phyloP scores from a whole-genome alignment of 2,113 vertebrate genomes.

The Clarias macrocephalus region DNA sequence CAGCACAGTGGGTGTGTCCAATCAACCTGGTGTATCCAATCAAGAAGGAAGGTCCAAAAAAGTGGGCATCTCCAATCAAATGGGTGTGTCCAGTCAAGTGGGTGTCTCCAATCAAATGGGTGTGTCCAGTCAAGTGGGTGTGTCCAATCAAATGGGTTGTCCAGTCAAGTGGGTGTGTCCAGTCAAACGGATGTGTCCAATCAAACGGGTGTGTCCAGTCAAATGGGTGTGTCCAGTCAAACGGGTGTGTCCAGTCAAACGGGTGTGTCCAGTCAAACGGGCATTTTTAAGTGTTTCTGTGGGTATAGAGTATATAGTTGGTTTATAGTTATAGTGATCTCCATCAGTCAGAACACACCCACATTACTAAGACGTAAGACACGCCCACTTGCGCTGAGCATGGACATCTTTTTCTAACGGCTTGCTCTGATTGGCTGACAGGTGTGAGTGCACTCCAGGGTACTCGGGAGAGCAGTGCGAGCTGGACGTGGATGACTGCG shows the following conservation, averaged over 20 bases:
- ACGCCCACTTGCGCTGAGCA: not conserved
- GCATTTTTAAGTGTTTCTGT: not conserved
- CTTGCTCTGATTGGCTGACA: conserved; percentile 56
- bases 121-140: not conserved
- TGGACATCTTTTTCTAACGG: not conserved
- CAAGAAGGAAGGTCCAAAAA: too few relatives aligned
- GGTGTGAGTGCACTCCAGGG: conserved; percentile 95
- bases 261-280: too few relatives aligned
- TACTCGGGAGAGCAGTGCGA: conserved; percentile 92
- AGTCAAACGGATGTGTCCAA: too few relatives aligned
- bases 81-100: not conserved
- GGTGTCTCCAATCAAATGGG: too few relatives aligned
- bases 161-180: too few relatives aligned
- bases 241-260: not conserved
- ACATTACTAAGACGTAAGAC: not conserved
- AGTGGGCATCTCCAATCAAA: too few relatives aligned
- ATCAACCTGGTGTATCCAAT: too few relatives aligned
- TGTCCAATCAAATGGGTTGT: too few relatives aligned
- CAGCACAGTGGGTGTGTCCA: too few relatives aligned
- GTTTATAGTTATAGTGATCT: not conserved
- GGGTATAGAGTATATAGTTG: not conserved
- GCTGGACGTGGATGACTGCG: conserved; percentile 89
- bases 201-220: too few relatives aligned
- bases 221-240: too few relatives aligned
- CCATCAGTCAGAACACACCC: not conserved